phyloP scores from a whole-genome alignment of 2,113 vertebrate species.

The Corvus cornix region DNA sequence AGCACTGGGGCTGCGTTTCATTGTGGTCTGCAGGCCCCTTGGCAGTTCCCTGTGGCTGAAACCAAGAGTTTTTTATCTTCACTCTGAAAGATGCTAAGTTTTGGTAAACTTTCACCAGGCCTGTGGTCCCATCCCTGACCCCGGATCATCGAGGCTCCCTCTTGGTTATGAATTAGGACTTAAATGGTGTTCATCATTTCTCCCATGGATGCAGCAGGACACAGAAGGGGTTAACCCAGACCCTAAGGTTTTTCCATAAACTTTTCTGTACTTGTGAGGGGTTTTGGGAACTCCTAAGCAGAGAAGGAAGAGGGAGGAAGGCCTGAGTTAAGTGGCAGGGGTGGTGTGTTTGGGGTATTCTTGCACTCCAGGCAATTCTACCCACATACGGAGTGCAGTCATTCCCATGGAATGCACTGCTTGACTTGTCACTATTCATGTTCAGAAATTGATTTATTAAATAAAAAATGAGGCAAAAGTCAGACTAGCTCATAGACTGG shows the following conservation, averaged over 20 bases:
- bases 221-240: background rate
- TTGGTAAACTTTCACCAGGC: background rate
- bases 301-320: background rate
- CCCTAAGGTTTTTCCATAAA: background rate
- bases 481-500: background rate
- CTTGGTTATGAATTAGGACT: background rate
- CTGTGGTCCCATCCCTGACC: background rate
- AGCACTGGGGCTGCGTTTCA: accelerated
- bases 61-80: background rate
- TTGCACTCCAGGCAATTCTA: background rate
- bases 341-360: background rate
- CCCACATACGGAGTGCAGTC: background rate
- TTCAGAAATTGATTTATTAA: conserved; percentile 17
- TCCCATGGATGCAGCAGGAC: background rate
- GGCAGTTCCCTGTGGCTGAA: background rate
- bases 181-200: background rate
- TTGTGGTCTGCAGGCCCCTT: background rate
- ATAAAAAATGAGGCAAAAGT: conserved; percentile 17
- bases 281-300: background rate
- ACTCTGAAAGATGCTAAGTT: background rate
- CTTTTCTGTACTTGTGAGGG: background rate
- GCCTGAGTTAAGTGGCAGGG: background rate
- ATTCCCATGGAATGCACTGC: background rate
- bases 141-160: accelerated
- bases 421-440: background rate